Evolutionary conservation across 2,888 invertebrate species (phyloP).

Genomic region (Ethmia dodecea): DNA sequence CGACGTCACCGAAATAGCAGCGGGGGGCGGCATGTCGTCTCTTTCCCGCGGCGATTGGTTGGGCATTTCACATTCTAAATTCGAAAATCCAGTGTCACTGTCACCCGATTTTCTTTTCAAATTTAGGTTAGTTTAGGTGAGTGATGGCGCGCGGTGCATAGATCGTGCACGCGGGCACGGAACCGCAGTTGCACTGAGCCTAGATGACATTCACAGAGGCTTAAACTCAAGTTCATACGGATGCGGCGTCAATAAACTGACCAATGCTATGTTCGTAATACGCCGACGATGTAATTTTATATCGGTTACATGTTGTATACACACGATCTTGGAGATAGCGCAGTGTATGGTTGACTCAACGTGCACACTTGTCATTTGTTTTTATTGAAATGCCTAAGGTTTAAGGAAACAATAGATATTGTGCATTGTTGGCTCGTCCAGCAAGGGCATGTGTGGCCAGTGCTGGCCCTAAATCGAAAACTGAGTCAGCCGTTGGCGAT

Average conservation of each 20-base stretch:
- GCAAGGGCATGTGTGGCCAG: too few relatives aligned
- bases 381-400: conserved; percentile 26
- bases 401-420: conserved; percentile 32
- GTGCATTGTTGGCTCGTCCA: conserved; percentile 7
- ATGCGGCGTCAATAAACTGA: conserved; percentile 63
- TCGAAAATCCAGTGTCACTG: conserved; percentile 42
- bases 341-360: conserved; percentile 8
- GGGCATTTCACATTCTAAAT: conserved; percentile 51
- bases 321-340: not conserved
- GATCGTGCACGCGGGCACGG: conserved; percentile 57
- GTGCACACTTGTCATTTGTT: conserved; percentile 29
- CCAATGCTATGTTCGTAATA: conserved; percentile 35
- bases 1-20: conserved; percentile 65
- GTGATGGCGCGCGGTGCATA: conserved; percentile 27
- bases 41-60: conserved; percentile 43
- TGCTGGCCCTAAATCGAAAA: too few relatives aligned
- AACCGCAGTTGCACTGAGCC: conserved; percentile 63
- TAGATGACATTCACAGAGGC: conserved; percentile 72
- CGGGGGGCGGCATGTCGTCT: conserved; percentile 50
- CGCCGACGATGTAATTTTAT: conserved; percentile 45
- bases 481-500: too few relatives aligned
- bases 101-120: conserved; percentile 34
- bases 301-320: conserved; percentile 30
- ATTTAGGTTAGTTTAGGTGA: conserved; percentile 23
- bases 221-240: conserved; percentile 68